Base-by-base conservation (phyloP, 1,140 invertebrate species). In the Thaumetopoea pityocampa region DNA sequence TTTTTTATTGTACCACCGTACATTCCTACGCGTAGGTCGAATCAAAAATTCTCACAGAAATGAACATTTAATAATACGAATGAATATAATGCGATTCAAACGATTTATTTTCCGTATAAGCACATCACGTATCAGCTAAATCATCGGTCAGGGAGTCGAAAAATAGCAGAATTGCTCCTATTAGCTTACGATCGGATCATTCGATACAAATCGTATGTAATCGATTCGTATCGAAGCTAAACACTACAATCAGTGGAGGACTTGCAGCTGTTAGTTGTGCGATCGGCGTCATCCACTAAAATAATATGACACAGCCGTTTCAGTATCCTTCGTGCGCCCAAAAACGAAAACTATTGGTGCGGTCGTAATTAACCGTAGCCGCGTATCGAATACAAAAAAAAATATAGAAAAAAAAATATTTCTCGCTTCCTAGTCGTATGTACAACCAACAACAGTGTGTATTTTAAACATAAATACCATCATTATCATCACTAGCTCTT, bases 261-360 rank as follows among this genome's bases (percentile, higher is more conserved):
- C 36, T 57, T 67, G 79, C 79, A 83, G 76, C 76, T 80, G 79
- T 74, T 77, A 72, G 70, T 69, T 64, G 67, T 61, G 59, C 68
- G 68, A 73, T 68, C 72, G 62, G 58, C 76, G 79, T 72, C 73
- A 76, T 74, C 79, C 76, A 78, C 76, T 80, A 78, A 79, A 79
- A 79, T 76, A 80, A 80, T 83, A 80, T 79, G 79, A 80, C 79
- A 80, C 65, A 80, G 76, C 73, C 76, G 55, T 83, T 83, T 80
- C 57, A 67, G 67, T 43, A 65, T 67, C 56, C 62, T 65, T 61
- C 46, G 46, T 47, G 43, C 37, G 45, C 49, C 63, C 64, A 61
- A 64, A 67, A 67, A 62, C 49, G 54, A 67, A 53, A 58, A 67
- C 70, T 69, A 62, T 70, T 56, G 41, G 67, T 65, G 67, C 66